phyloP scores from a whole-genome alignment of 2,888 invertebrate genomes.

The Tinea trinotella region DNA sequence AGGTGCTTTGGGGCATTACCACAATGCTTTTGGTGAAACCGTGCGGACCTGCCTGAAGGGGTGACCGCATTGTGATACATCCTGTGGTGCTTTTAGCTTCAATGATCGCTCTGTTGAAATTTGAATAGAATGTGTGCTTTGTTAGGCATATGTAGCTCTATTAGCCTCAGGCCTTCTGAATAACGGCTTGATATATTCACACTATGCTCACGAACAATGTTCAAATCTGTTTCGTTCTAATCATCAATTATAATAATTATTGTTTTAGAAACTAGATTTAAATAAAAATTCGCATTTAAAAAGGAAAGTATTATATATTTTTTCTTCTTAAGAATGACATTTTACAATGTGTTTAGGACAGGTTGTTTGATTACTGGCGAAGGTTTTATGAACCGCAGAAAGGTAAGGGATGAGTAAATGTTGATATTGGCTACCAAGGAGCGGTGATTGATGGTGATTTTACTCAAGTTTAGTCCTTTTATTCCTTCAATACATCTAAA shows the following conservation, averaged over 20 bases:
- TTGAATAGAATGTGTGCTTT: conserved; percentile 13
- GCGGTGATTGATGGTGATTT: not conserved
- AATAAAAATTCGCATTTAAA: no score
- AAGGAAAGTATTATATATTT: no score
- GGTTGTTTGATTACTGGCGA: not conserved
- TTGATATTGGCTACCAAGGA: not conserved
- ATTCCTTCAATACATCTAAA: no score
- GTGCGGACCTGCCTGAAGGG: conserved; percentile 7
- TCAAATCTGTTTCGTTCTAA: no score
- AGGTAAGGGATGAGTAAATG: not conserved
- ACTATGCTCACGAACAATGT: no score
- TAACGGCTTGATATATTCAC: no score
- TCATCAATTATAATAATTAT: no score
- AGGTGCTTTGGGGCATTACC: not conserved
- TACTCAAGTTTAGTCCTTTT: not conserved
- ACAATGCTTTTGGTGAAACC: not conserved
- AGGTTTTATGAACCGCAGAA: not conserved
- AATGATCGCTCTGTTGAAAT: conserved; percentile 5
- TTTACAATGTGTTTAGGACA: not conserved
- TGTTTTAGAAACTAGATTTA: no score
- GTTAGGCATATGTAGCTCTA: conserved; percentile 4
- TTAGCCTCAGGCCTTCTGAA: not conserved
- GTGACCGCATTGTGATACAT: conserved; percentile 14
- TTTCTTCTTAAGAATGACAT: no score
- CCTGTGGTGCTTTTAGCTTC: conserved; percentile 6